These are phyloP conservation scores for Amphilophus citrinellus DNA, from an alignment of 2,113 vertebrate genomes.

Conservation along the genomic window DNA sequence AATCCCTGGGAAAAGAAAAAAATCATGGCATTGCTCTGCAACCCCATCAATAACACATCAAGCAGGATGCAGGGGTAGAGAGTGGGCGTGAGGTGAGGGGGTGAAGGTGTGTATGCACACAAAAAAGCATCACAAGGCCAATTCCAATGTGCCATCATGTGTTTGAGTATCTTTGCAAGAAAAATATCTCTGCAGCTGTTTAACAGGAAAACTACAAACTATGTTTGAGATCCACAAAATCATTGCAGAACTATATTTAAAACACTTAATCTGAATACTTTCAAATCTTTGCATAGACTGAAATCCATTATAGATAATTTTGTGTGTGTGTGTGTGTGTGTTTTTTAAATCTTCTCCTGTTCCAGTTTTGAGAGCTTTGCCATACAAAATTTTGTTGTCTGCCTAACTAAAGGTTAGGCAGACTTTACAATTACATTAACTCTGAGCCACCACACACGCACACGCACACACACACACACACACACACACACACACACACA, in stretches of 20 bases:
- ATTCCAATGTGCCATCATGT: neutral
- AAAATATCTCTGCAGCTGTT: neutral
- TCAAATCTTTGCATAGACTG: neutral
- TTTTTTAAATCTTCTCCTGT: neutral
- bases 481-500: too few relatives aligned
- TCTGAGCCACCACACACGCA: neutral
- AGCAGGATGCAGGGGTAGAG: neutral
- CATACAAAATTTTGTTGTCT: neutral
- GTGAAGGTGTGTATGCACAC: neutral
- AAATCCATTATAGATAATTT: neutral
- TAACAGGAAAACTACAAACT: neutral
- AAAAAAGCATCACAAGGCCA: neutral
- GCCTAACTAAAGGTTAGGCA: neutral
- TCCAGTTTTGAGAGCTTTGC: neutral
- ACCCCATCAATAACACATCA: constrained; percentile 25
- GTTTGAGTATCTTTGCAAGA: neutral
- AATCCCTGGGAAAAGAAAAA: neutral
- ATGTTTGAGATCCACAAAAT: neutral
- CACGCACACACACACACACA: neutral
- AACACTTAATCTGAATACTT: neutral
- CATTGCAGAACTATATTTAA: neutral
- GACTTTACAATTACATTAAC: neutral
- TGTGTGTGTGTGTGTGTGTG: neutral
- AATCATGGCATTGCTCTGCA: neutral
- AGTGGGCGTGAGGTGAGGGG: neutral